Evolutionary conservation across 2,113 vertebrate species (phyloP).

Genomic region (Zootoca vivipara): DNA sequence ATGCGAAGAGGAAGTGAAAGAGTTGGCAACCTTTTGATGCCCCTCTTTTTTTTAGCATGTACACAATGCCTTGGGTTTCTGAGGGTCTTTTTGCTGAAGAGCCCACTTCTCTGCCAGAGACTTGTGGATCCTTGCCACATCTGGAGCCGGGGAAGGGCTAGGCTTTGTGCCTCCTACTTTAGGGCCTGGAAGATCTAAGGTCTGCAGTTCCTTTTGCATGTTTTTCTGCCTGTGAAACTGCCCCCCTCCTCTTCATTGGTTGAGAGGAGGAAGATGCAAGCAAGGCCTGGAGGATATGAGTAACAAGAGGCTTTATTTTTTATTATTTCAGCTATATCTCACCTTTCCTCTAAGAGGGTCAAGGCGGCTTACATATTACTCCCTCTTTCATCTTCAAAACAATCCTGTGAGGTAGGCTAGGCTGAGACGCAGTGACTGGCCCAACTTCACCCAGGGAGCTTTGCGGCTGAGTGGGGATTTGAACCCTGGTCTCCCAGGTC

Average conservation of each 20-base stretch:
- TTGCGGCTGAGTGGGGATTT: too few relatives aligned
- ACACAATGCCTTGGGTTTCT: neutral
- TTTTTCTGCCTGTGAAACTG: neutral
- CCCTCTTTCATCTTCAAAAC: too few relatives aligned
- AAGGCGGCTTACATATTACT: too few relatives aligned
- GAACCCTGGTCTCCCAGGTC: too few relatives aligned
- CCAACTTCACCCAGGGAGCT: too few relatives aligned
- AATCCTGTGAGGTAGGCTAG: too few relatives aligned
- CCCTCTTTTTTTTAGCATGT: too few relatives aligned
- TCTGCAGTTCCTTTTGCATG: neutral
- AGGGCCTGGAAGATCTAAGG: too few relatives aligned
- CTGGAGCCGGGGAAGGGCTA: too few relatives aligned
- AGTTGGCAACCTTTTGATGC: neutral
- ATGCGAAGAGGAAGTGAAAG: slow-evolving; percentile 21
- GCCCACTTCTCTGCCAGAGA: neutral
- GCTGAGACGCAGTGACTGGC: too few relatives aligned
- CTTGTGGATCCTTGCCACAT: neutral
- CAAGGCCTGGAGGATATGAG: neutral
- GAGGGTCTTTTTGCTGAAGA: neutral
- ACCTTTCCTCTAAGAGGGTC: too few relatives aligned
- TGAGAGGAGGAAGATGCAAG: neutral
- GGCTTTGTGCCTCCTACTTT: rapidly evolving
- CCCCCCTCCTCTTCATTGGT: neutral
- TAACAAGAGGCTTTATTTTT: neutral
- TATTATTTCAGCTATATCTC: too few relatives aligned